A percentile compares a stretch with the other conserved stretches of the same genome.
Evolutionary conservation across 2,113 vertebrate genomes (phyloP).

Genomic region (Megaleporinus macrocephalus): DNA sequence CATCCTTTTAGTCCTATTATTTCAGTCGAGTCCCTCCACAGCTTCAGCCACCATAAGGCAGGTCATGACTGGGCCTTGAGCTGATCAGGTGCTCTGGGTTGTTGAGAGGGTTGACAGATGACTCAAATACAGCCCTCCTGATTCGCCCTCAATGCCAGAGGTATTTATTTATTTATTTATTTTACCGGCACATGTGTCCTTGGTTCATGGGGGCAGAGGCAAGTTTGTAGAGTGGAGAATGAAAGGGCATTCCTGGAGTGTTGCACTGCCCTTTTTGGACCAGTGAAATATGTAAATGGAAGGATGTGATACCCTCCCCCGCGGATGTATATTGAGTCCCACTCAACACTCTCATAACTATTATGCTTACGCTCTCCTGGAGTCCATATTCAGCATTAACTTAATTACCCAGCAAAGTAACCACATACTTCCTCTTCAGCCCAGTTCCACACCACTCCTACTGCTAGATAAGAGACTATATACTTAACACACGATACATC

Average conservation of each 20-base stretch:
- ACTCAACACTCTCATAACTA: constrained; percentile 46
- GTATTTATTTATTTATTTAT: constrained; percentile 2
- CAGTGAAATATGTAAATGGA: constrained; percentile 66
- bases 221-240: background rate
- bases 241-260: constrained; percentile 70
- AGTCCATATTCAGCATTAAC: background rate
- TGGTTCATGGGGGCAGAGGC: background rate
- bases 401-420: background rate
- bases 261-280: constrained; percentile 72
- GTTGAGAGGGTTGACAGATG: constrained; percentile 60
- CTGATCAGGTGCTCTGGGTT: constrained; percentile 69
- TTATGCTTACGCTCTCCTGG: constrained; percentile 1
- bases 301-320: constrained; percentile 71
- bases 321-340: constrained; percentile 57
- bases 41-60: constrained; percentile 49
- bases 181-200: constrained; percentile 5
- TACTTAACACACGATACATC: background rate
- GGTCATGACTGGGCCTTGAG: constrained; percentile 52
- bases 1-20: too few species aligned
- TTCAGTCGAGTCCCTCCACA: constrained; percentile 69
- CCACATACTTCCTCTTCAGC: background rate
- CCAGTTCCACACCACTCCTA: background rate
- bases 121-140: background rate
- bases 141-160: background rate
- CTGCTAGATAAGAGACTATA: background rate